Percentiles rank a stretch among this genome's conserved stretches.
Evolutionary conservation across 30 jellyfish, hydroid and myxozoan genomes (phyloP).

Genomic region (Clytia hemisphaerica): DNA sequence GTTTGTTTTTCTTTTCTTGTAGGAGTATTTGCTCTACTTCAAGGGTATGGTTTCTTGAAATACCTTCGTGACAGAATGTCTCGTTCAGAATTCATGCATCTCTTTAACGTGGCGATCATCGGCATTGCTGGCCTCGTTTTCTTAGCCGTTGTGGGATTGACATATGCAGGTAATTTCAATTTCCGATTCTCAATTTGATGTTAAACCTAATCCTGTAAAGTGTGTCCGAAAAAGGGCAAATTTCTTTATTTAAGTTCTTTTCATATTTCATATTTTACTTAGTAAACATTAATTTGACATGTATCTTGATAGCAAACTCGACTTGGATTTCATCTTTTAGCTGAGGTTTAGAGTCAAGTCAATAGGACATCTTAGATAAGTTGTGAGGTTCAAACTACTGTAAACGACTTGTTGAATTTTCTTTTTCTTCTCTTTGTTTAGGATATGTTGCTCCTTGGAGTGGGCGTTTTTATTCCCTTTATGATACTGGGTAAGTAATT

Average conservation of each 20-base stretch:
- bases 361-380: too few relatives aligned
- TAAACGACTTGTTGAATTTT: too few relatives aligned
- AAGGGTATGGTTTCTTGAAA: slow-evolving; percentile 85
- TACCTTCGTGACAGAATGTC: slow-evolving; percentile 83
- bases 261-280: too few relatives aligned
- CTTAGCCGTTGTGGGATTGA: slow-evolving; percentile 83
- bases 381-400: too few relatives aligned
- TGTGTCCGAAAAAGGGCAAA: background rate
- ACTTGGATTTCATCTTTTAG: too few relatives aligned
- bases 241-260: background rate
- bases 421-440: slow-evolving; percentile 10
- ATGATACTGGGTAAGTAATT: slow-evolving; percentile 89
- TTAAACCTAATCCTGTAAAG: background rate
- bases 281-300: too few relatives aligned
- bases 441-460: slow-evolving; percentile 99
- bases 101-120: slow-evolving; percentile 67
- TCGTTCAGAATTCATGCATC: slow-evolving; percentile 57
- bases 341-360: too few relatives aligned
- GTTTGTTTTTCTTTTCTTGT: background rate
- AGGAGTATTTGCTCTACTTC: slow-evolving; percentile 97
- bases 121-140: slow-evolving; percentile 93
- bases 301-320: too few relatives aligned
- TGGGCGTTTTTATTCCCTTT: slow-evolving; percentile 96
- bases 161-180: slow-evolving; percentile 88
- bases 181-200: too few relatives aligned